Conservation (phyloP, 2,888 invertebrate species). For the Nomada hirtipes region DNA sequence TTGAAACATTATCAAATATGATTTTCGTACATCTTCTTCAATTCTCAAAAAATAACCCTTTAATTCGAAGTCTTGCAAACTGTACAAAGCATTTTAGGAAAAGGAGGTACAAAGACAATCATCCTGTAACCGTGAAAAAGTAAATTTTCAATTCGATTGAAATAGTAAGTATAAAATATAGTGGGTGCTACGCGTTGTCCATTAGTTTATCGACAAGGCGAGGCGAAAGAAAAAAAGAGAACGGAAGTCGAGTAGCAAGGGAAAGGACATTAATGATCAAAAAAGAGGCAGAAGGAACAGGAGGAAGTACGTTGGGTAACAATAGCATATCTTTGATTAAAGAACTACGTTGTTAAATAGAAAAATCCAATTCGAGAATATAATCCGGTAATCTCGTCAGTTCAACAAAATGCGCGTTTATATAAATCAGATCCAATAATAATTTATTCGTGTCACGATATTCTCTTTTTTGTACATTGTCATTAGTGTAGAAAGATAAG, state of each 20-base stretch:
- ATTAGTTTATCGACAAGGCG: slow-evolving; percentile 8
- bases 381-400: slow-evolving; percentile 21
- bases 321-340: slow-evolving; percentile 38
- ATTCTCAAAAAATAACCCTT: slow-evolving; percentile 41
- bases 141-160: slow-evolving; percentile 15
- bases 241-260: too few species aligned
- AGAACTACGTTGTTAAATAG: slow-evolving; percentile 32
- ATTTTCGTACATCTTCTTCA: not conserved
- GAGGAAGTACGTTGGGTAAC: slow-evolving; percentile 70
- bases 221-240: not conserved
- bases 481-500: slow-evolving; percentile 63
- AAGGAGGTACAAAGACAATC: slow-evolving; percentile 65
- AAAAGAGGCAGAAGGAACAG: slow-evolving; percentile 5
- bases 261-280: not conserved
- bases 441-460: slow-evolving; percentile 69
- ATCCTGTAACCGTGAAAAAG: slow-evolving; percentile 56
- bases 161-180: slow-evolving; percentile 34
- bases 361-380: slow-evolving; percentile 27
- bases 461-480: slow-evolving; percentile 61
- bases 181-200: slow-evolving; percentile 26
- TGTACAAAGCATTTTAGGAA: slow-evolving; percentile 68
- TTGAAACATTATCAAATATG: not conserved
- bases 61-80: slow-evolving; percentile 62
- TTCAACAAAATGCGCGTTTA: slow-evolving; percentile 62
- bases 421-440: slow-evolving; percentile 69